Percentiles rank a stretch among this genome's conserved stretches.
Conservation (phyloP, 2,797 vertebrate species). For the Catharus ustulatus region DNA sequence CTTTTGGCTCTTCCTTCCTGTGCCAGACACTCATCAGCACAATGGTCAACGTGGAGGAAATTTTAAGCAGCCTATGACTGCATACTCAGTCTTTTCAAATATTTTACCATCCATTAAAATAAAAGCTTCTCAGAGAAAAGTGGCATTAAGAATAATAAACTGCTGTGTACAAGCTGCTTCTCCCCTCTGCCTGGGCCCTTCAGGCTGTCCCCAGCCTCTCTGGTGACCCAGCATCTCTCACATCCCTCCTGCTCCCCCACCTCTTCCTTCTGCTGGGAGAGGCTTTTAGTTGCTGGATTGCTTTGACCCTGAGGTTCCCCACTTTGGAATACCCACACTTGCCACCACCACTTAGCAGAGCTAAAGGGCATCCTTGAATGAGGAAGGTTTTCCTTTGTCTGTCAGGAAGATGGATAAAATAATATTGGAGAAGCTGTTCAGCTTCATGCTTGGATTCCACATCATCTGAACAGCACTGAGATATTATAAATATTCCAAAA, state of each 20-base stretch:
- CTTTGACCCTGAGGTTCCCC: background rate
- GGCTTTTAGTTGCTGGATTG: background rate
- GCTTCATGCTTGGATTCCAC: background rate
- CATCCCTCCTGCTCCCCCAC: background rate
- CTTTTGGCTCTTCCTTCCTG: background rate
- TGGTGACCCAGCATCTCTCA: background rate
- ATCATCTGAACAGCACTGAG: background rate
- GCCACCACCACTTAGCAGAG: background rate
- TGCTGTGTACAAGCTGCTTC: background rate
- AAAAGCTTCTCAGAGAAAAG: background rate
- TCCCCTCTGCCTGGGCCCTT: background rate
- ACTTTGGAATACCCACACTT: background rate
- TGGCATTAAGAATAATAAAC: background rate
- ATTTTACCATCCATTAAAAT: background rate
- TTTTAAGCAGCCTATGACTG: background rate
- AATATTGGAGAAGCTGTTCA: background rate
- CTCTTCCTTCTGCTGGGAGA: background rate
- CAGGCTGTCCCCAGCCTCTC: background rate
- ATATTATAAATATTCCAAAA: background rate
- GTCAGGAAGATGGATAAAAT: background rate
- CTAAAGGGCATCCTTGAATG: background rate
- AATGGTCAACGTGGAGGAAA: accelerated
- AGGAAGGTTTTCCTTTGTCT: background rate
- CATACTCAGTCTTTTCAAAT: background rate
- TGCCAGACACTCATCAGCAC: background rate